These are phyloP conservation scores for Mallotus villosus DNA, from an alignment of 2,797 vertebrate genomes.

Conservation along the genomic window DNA sequence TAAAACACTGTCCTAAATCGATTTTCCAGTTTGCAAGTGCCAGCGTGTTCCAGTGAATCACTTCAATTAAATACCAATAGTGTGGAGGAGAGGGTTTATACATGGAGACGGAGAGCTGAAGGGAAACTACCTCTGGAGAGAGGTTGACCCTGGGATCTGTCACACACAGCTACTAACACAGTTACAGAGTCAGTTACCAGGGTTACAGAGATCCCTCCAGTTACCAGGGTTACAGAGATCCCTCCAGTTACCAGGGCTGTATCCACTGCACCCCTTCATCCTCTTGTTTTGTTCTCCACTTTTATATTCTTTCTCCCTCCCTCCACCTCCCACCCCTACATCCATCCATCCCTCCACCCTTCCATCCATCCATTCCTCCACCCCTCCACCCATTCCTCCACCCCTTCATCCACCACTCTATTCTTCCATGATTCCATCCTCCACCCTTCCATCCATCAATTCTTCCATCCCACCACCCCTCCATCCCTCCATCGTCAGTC, in stretches of 20 bases:
- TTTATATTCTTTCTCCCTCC: neutral
- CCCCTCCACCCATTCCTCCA: constrained; percentile 14
- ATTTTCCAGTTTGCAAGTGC: constrained; percentile 10
- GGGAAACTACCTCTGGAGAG: constrained; percentile 47
- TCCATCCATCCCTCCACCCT: constrained; percentile 6
- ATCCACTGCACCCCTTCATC: too few relatives aligned
- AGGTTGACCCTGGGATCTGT: constrained; percentile 50
- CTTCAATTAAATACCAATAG: constrained; percentile 42
- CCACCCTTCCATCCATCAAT: constrained; percentile 20
- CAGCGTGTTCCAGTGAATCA: constrained; percentile 32
- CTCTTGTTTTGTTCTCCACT: neutral
- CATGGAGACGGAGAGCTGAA: constrained; percentile 42
- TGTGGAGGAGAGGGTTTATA: constrained; percentile 29
- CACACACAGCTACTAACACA: constrained; percentile 54
- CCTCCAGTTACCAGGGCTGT: constrained; percentile 37
- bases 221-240: constrained; percentile 36
- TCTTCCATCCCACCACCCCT: constrained; percentile 15
- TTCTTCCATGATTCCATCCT: too few relatives aligned
- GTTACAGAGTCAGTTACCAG: constrained; percentile 30
- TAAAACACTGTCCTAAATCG: constrained; percentile 32
- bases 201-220: constrained; percentile 41
- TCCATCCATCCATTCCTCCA: constrained; percentile 24
- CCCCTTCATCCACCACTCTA: neutral
- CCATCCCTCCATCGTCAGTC: constrained; percentile 12
- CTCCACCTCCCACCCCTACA: too few relatives aligned